Conservation (phyloP, 2,888 invertebrate species). For the Cephus pulcher region DNA sequence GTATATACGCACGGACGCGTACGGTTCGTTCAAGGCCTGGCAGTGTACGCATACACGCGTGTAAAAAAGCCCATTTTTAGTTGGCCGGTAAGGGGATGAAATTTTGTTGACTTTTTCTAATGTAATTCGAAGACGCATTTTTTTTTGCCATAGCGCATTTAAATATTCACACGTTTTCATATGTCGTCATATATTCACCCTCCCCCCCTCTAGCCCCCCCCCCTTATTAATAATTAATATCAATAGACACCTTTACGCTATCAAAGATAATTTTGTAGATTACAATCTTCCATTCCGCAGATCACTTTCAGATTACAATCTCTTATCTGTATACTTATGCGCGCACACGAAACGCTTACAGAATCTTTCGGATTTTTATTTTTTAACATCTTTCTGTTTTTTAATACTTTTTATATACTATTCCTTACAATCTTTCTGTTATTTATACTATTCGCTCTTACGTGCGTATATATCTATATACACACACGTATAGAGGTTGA, state of each 20-base stretch:
- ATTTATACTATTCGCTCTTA: conserved; percentile 30
- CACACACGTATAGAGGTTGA: not conserved
- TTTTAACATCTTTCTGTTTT: not conserved
- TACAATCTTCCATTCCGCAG: not conserved
- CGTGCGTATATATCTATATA: conserved; percentile 35
- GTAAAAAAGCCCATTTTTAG: not conserved
- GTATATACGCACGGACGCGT: not conserved
- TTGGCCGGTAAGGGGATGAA: conserved; percentile 20
- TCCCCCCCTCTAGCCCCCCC: too few relatives aligned
- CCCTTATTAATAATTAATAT: conserved; percentile 23
- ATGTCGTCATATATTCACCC: too few relatives aligned
- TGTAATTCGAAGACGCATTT: not conserved
- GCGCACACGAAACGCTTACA: not conserved
- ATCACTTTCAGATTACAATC: not conserved
- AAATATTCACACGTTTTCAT: not conserved
- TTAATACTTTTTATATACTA: too few relatives aligned
- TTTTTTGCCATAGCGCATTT: not conserved
- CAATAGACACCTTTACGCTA: conserved; percentile 32
- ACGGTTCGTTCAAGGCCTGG: not conserved
- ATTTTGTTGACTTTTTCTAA: conserved; percentile 14
- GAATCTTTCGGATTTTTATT: not conserved
- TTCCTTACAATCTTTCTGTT: not conserved
- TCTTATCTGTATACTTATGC: conserved; percentile 15
- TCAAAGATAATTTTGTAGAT: conserved; percentile 32
- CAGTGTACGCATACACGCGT: not conserved